Evolutionary conservation across 1,140 invertebrate genomes (phyloP).

Genomic region (Diabrotica undecimpunctata): DNA sequence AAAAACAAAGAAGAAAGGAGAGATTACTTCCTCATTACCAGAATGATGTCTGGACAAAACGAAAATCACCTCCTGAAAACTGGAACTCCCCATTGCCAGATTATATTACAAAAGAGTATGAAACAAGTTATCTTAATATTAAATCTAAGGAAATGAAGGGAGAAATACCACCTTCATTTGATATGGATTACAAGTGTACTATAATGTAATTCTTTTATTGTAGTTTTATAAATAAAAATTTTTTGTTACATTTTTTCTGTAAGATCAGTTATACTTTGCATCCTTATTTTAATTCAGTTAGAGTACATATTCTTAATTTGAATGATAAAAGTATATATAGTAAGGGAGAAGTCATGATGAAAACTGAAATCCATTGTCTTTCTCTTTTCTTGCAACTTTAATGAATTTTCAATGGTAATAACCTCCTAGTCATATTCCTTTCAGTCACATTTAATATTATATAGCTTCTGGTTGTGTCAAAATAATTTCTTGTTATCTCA

Average conservation of each 20-base stretch:
- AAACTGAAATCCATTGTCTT: no score
- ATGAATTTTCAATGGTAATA: no score
- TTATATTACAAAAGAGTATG: conserved; percentile 63
- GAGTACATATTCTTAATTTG: no score
- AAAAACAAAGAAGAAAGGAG: conserved; percentile 58
- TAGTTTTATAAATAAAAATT: background rate
- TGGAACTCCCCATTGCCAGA: conserved; percentile 77
- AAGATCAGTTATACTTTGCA: background rate
- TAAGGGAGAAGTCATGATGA: no score
- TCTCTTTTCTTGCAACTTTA: no score
- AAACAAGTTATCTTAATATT: conserved; percentile 61
- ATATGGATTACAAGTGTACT: conserved; percentile 31
- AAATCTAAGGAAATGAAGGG: conserved; percentile 62
- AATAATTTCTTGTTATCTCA: no score
- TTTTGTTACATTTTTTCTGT: background rate
- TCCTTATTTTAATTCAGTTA: no score
- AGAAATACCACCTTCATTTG: conserved; percentile 42
- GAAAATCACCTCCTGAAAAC: conserved; percentile 68
- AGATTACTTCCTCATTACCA: conserved; percentile 62
- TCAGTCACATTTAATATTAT: no score
- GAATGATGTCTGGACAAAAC: conserved; percentile 76
- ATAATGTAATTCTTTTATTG: conserved; percentile 14
- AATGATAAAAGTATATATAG: no score
- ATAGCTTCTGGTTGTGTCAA: no score
- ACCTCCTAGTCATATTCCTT: no score